These are phyloP conservation scores for Brassicogethes aeneus DNA, from an alignment of 2,888 invertebrate genomes.

Conservation along the genomic window DNA sequence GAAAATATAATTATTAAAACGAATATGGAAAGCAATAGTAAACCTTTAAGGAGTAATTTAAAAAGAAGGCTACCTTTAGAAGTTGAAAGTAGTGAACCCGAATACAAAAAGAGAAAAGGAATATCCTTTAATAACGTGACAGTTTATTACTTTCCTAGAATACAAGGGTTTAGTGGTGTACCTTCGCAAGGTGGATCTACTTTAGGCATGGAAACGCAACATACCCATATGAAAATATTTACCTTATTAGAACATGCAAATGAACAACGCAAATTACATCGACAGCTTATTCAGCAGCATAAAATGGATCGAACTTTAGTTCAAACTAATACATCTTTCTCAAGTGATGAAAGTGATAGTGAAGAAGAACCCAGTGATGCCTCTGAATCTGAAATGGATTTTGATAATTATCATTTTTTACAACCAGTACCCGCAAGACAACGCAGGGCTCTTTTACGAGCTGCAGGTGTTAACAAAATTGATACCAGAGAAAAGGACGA, in stretches of 20 bases:
- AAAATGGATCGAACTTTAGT: conserved; percentile 57
- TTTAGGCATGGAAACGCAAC: conserved; percentile 79
- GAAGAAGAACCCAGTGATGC: conserved; percentile 77
- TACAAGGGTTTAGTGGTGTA: conserved; percentile 86
- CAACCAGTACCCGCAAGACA: conserved; percentile 91
- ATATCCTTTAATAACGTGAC: conserved; percentile 89
- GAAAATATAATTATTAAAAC: too few species aligned
- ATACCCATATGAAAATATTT: conserved; percentile 65
- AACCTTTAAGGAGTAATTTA: conserved; percentile 54
- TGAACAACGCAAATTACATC: conserved; percentile 80
- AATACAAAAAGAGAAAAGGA: conserved; percentile 64
- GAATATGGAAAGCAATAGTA: too few species aligned
- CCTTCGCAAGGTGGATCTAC: conserved; percentile 88
- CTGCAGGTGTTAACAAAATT: conserved; percentile 91
- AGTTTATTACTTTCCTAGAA: conserved; percentile 89
- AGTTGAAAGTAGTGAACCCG: conserved; percentile 38
- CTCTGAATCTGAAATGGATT: conserved; percentile 75
- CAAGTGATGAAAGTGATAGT: conserved; percentile 79
- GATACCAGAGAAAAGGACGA: conserved; percentile 90
- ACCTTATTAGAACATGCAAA: conserved; percentile 80
- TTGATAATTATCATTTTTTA: conserved; percentile 82
- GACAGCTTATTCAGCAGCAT: conserved; percentile 64
- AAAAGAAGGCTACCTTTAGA: conserved; percentile 53
- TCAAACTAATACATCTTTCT: conserved; percentile 41
- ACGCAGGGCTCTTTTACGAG: conserved; percentile 74